Percentiles rank a stretch among this genome's conserved stretches.
phyloP scores from a whole-genome alignment of 2,797 vertebrate genomes.

The Malacoraja senta region DNA sequence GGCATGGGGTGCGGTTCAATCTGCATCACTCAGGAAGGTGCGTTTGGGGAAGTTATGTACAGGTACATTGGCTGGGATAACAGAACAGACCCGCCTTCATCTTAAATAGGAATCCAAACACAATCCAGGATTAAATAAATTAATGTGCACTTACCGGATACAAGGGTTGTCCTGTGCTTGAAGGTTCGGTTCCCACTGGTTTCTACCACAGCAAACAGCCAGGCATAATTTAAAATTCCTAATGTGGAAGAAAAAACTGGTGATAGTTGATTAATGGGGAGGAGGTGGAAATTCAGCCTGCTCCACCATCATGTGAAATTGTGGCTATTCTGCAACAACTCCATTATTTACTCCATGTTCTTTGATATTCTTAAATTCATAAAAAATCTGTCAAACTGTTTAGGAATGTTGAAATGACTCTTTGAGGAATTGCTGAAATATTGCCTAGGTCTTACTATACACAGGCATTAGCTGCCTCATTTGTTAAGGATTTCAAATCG shows the following conservation, averaged over 20 bases:
- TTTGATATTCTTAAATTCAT: neutral
- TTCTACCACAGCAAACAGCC: neutral
- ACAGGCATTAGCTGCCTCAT: too few species aligned
- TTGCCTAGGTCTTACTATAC: too few species aligned
- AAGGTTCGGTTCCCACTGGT: too few species aligned
- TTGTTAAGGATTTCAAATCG: too few species aligned
- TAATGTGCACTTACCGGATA: neutral
- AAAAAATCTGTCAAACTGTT: neutral
- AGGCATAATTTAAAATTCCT: neutral
- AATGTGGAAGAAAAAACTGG: neutral
- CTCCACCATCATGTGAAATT: neutral
- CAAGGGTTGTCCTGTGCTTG: neutral
- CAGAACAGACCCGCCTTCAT: neutral
- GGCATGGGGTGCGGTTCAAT: slow-evolving; percentile 92
- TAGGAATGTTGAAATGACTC: neutral
- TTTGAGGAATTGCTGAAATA: too few species aligned
- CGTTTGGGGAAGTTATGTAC: neutral
- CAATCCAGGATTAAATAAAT: neutral
- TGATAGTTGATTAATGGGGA: neutral
- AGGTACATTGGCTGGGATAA: neutral
- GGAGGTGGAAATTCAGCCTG: neutral
- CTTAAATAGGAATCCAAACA: neutral
- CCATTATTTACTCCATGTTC: neutral
- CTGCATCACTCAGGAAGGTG: slow-evolving; percentile 92
- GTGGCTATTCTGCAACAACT: neutral